phyloP scores from a whole-genome alignment of 2,888 invertebrate species.

The Diplazon laetatorius region DNA sequence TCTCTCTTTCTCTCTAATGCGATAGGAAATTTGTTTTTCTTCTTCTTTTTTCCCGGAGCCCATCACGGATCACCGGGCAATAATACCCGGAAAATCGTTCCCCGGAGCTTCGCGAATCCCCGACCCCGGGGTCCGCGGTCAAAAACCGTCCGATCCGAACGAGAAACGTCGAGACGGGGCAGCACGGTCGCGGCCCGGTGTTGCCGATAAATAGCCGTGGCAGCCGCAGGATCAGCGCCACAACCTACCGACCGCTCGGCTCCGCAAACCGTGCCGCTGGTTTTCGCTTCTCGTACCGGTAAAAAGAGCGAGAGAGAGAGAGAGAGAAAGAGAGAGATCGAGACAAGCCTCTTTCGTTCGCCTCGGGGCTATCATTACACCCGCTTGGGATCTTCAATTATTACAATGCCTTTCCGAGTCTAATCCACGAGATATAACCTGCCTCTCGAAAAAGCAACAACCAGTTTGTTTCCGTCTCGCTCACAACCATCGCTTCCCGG shows the following conservation, averaged over 20 bases:
- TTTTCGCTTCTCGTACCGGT: background rate
- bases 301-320: slow-evolving; percentile 11
- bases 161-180: background rate
- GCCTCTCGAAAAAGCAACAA: slow-evolving; percentile 59
- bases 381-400: slow-evolving; percentile 64
- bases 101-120: slow-evolving; percentile 24
- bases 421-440: slow-evolving; percentile 62
- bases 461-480: slow-evolving; percentile 54
- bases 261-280: too few species aligned
- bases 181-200: background rate
- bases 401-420: slow-evolving; percentile 63
- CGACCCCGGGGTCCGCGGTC: slow-evolving; percentile 59
- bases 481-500: slow-evolving; percentile 15
- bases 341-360: slow-evolving; percentile 57
- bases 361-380: slow-evolving; percentile 64
- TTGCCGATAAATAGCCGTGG: slow-evolving; percentile 27
- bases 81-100: slow-evolving; percentile 53
- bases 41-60: too few species aligned
- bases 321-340: slow-evolving; percentile 12
- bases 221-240: slow-evolving; percentile 39
- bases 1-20: background rate
- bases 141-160: slow-evolving; percentile 55
- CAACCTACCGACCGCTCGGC: too few species aligned
- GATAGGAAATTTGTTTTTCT: background rate
- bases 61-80: too few species aligned